phyloP scores from a whole-genome alignment of 2,888 invertebrate species.

The Tetranychus piercei region DNA sequence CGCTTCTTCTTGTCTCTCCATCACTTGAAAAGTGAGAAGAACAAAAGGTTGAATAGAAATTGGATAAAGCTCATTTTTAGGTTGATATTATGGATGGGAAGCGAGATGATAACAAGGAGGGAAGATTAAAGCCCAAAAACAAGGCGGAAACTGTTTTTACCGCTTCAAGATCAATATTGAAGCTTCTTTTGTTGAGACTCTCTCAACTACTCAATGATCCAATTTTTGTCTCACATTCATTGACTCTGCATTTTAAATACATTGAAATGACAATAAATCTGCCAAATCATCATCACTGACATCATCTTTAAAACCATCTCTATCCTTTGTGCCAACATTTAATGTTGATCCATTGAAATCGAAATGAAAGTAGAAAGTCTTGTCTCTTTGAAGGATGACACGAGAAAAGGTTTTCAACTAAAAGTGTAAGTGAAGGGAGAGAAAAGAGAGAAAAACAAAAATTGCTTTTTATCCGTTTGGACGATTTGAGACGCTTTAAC shows the following conservation, averaged over 20 bases:
- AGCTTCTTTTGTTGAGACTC: neutral
- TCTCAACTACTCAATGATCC: neutral
- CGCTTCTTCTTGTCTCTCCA: too few species aligned
- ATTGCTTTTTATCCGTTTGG: too few species aligned
- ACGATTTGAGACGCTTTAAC: neutral
- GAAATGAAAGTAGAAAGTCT: too few species aligned
- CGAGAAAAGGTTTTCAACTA: neutral
- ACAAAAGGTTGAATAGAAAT: too few species aligned
- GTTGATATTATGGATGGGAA: neutral
- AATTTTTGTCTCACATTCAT: neutral
- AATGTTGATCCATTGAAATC: too few species aligned
- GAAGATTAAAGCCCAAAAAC: neutral
- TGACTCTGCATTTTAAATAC: neutral
- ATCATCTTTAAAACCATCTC: neutral
- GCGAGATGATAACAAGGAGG: neutral
- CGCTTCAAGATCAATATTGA: neutral
- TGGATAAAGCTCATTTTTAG: neutral
- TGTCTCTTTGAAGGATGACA: too few species aligned
- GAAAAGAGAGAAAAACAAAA: neutral
- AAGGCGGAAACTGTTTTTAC: neutral
- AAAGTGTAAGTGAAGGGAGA: neutral
- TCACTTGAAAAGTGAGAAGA: too few species aligned
- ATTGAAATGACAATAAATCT: neutral
- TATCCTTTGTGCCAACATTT: too few species aligned
- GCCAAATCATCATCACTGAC: neutral